Evolutionary conservation across 2,113 vertebrate genomes (phyloP).

Genomic region (Egretta garzetta): DNA sequence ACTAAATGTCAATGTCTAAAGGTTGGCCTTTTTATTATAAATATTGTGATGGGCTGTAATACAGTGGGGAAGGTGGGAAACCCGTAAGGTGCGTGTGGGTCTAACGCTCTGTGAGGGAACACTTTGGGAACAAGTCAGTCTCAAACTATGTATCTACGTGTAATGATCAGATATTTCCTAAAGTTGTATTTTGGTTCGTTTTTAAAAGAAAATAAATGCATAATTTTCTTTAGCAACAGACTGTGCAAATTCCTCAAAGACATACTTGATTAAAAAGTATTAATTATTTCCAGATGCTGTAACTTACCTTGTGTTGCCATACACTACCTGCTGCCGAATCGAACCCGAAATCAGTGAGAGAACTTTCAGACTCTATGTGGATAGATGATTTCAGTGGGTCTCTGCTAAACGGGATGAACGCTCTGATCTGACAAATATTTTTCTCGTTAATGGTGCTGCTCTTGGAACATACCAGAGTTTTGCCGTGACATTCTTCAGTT

Average conservation of each 20-base stretch:
- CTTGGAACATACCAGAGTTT: not conserved
- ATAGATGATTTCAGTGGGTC: not conserved
- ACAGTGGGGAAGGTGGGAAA: not conserved
- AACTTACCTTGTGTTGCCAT: not conserved
- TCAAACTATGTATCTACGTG: not conserved
- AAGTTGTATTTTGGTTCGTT: not conserved
- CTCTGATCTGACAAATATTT: not conserved
- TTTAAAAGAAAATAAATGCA: slow-evolving; percentile 29
- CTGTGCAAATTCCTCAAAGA: not conserved
- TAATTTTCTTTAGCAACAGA: not conserved
- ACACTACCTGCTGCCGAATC: not conserved
- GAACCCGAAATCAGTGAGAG: rapidly evolving
- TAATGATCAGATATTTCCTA: not conserved
- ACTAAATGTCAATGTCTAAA: not conserved
- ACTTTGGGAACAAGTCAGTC: not conserved
- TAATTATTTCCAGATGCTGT: not conserved
- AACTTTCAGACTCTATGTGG: rapidly evolving
- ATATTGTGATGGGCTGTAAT: not conserved
- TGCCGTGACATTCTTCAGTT: slow-evolving; percentile 27
- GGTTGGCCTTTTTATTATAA: not conserved
- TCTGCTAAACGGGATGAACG: not conserved
- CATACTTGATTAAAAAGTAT: not conserved
- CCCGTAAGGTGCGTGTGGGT: not conserved
- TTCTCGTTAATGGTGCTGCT: not conserved
- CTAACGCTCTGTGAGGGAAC: not conserved